Conservation (phyloP, 1,140 invertebrate species). For the Aphis craccivora region DNA sequence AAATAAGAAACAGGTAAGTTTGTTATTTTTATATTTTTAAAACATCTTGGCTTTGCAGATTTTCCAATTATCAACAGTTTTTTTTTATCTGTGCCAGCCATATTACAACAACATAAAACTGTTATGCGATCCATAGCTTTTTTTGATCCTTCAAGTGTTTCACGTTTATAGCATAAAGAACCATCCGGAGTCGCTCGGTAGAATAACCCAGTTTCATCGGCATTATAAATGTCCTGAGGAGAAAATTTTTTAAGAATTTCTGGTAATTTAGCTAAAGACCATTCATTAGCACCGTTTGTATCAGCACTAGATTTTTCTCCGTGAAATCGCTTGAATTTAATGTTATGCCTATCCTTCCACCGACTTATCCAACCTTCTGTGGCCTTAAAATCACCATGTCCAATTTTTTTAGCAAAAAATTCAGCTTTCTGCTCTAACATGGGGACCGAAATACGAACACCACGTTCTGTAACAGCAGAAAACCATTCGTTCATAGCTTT, state of each 20-base stretch:
- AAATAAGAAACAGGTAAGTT: slow-evolving; percentile 60
- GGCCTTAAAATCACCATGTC: background rate
- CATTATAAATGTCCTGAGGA: slow-evolving; percentile 63
- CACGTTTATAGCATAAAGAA: slow-evolving; percentile 63
- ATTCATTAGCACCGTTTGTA: slow-evolving; percentile 18
- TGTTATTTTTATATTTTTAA: slow-evolving; percentile 61
- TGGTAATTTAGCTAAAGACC: slow-evolving; percentile 29
- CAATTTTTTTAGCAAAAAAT: slow-evolving; percentile 16
- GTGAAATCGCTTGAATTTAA: slow-evolving; percentile 52
- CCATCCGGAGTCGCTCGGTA: slow-evolving; percentile 63
- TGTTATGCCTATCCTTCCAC: slow-evolving; percentile 18
- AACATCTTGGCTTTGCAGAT: slow-evolving; percentile 64
- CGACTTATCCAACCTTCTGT: slow-evolving; percentile 24
- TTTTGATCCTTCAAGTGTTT: slow-evolving; percentile 63
- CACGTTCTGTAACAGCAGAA: background rate
- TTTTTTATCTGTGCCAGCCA: slow-evolving; percentile 66
- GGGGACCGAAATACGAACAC: slow-evolving; percentile 5
- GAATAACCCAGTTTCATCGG: slow-evolving; percentile 65
- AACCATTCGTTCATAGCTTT: background rate
- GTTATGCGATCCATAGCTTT: slow-evolving; percentile 64
- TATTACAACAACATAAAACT: slow-evolving; percentile 62
- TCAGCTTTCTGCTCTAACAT: background rate
- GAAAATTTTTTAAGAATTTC: slow-evolving; percentile 25
- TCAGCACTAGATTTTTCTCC: slow-evolving; percentile 47
- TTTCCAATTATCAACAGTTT: slow-evolving; percentile 67